These are phyloP conservation scores for Bothrops jararaca DNA, from an alignment of 2,113 vertebrate species.

Conservation along the genomic window DNA sequence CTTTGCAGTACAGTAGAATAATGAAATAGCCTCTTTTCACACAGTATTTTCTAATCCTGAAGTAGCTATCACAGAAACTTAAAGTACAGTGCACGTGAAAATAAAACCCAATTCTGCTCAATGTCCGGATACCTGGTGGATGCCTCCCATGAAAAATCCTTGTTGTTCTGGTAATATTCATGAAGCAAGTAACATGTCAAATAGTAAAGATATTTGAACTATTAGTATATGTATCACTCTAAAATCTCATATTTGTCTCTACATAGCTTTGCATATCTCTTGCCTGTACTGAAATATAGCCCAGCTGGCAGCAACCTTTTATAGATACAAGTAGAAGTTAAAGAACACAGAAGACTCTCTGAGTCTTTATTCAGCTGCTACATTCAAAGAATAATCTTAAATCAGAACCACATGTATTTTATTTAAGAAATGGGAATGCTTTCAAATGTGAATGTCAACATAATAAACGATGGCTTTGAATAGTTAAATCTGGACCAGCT, in stretches of 20 bases:
- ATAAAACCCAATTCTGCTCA: neutral
- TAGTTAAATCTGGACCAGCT: slow-evolving; percentile 49
- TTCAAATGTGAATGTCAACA: slow-evolving; percentile 40
- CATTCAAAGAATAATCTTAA: slow-evolving; percentile 46
- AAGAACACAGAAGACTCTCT: neutral
- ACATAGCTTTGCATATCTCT: neutral
- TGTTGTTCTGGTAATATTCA: neutral
- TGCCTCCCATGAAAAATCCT: neutral
- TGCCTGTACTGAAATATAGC: neutral
- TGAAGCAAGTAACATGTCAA: neutral
- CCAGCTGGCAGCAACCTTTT: neutral
- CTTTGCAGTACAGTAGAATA: neutral
- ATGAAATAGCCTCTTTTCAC: neutral
- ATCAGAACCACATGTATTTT: slow-evolving; percentile 48
- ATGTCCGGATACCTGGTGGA: neutral
- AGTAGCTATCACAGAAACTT: neutral
- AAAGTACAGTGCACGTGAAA: neutral
- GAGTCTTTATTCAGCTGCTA: slow-evolving; percentile 35
- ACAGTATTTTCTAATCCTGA: neutral
- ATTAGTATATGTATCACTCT: neutral
- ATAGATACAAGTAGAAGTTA: slow-evolving; percentile 1
- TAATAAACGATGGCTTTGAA: slow-evolving; percentile 32
- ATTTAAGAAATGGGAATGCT: slow-evolving; percentile 48
- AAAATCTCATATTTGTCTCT: neutral
- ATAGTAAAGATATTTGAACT: neutral